Base-by-base conservation (phyloP, 2,888 invertebrate genomes). In the Folsomia candida region DNA sequence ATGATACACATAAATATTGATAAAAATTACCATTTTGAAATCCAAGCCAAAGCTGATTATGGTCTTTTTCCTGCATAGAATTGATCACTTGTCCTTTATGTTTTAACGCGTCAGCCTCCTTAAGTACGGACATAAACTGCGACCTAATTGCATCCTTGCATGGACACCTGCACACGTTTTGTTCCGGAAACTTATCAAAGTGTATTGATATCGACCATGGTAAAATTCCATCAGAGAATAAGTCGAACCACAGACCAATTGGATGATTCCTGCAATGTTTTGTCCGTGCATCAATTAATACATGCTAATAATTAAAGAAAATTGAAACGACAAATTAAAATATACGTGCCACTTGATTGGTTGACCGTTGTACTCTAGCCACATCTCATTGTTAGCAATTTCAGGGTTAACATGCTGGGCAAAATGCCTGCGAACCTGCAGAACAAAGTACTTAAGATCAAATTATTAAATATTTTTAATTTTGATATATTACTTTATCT, bases 101-200 rank as follows among this genome's bases (percentile, higher is more conserved):
- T 83, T 99, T 99, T 58, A 99, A 85, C n/a, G 93, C 92, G 86
- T 98, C 98, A 1, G 99, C 98, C 86, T 99, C 99, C 84, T 99
- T 99, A 9, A 99, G 86, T n/a, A 47, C 26, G 24, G 96, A 91
- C 89, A 99, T 91, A 83, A 94, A 99, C 83, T 95, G 91, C 1
- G 96, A 90, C 84, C 97, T 96, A 20, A 98, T 90, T 18, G 90
- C 88, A 83, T 97, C 97, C 83, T 93, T 94, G 81, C 67, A 75
- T 64, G 88, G 88, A 82, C 94, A 94, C 82, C 90, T 91, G 79
- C 97, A 88, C n/a, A 98, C 86, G 80, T 91, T 87, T 63, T 90
- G 89, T 81, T 94, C 94, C 18, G 97, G 97, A 84, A 96, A 97
- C 83, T 94, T 92, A 80, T 94, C 90, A 84, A 97, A 97, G 83